Conservation (phyloP, 2,888 invertebrate species). For the Pristionchus entomophagus region DNA sequence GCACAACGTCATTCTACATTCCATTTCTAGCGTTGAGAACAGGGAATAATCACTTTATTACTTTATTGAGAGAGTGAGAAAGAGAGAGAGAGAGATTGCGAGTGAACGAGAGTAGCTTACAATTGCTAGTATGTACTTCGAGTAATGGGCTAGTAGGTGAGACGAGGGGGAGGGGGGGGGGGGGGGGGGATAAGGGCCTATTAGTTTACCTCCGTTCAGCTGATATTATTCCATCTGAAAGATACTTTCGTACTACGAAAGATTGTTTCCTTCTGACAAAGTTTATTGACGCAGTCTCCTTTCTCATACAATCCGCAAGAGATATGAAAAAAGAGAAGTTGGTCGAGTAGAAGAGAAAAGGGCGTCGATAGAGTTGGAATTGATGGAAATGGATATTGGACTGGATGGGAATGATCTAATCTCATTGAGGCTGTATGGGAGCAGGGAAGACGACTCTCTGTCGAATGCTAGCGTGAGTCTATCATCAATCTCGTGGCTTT, state of each 20-base stretch:
- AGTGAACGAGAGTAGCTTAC: background rate
- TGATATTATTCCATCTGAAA: no score
- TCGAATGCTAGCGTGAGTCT: conserved; percentile 56
- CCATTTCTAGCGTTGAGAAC: background rate
- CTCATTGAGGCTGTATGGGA: conserved; percentile 55
- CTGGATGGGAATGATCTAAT: background rate
- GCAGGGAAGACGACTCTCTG: conserved; percentile 58
- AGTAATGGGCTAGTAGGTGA: background rate
- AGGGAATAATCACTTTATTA: background rate
- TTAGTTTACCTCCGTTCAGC: no score
- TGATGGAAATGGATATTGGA: background rate
- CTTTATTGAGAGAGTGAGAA: background rate
- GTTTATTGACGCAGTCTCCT: background rate
- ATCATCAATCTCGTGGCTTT: no score
- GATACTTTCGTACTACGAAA: no score
- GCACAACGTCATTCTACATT: background rate
- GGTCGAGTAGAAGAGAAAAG: no score
- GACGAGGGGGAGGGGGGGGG: background rate
- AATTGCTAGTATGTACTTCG: background rate
- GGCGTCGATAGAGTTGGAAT: background rate
- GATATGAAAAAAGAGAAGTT: background rate
- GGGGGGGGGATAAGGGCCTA: no score
- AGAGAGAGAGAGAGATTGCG: background rate
- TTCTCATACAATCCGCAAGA: background rate
- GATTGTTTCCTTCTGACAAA: background rate